These are phyloP conservation scores for Drosophila albomicans DNA, from an alignment of 1,140 invertebrate species.

Conservation along the genomic window DNA sequence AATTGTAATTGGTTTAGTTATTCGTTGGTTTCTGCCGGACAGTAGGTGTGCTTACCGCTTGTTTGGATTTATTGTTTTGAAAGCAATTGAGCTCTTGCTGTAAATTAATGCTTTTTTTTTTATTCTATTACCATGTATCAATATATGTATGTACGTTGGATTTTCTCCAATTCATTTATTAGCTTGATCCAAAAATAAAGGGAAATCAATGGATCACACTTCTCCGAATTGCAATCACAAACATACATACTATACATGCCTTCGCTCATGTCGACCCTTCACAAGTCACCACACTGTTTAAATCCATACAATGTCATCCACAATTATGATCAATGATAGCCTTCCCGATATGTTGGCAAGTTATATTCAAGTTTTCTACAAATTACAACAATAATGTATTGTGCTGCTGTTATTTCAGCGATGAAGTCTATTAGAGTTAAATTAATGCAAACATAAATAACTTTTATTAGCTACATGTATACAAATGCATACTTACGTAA, in stretches of 20 bases:
- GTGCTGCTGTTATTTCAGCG: constrained; percentile 71
- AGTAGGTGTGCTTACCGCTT: constrained; percentile 72
- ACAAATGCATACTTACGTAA: constrained; percentile 40
- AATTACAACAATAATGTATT: constrained; percentile 26
- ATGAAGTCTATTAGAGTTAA: constrained; percentile 83
- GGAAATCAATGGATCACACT: constrained; percentile 7
- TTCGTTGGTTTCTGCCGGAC: constrained; percentile 23
- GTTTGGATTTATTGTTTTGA: constrained; percentile 69
- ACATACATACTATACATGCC: constrained; percentile 9
- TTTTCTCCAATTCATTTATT: background rate
- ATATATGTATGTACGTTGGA: constrained; percentile 10
- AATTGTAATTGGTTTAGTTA: background rate
- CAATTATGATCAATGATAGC: background rate
- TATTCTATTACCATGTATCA: background rate
- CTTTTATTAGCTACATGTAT: constrained; percentile 68
- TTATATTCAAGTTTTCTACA: constrained; percentile 32
- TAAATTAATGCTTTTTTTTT: constrained; percentile 35
- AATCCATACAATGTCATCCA: constrained; percentile 24
- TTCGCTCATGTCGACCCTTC: background rate
- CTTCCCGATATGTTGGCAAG: constrained; percentile 16
- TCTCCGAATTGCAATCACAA: constrained; percentile 30
- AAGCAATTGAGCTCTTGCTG: constrained; percentile 71
- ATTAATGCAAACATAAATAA: constrained; percentile 53
- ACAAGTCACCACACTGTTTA: constrained; percentile 36
- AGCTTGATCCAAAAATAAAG: background rate